Percentiles rank a stretch among this genome's conserved stretches.
These are phyloP conservation scores for Nymphalis io DNA, from an alignment of 1,140 invertebrate species.

Conservation along the genomic window DNA sequence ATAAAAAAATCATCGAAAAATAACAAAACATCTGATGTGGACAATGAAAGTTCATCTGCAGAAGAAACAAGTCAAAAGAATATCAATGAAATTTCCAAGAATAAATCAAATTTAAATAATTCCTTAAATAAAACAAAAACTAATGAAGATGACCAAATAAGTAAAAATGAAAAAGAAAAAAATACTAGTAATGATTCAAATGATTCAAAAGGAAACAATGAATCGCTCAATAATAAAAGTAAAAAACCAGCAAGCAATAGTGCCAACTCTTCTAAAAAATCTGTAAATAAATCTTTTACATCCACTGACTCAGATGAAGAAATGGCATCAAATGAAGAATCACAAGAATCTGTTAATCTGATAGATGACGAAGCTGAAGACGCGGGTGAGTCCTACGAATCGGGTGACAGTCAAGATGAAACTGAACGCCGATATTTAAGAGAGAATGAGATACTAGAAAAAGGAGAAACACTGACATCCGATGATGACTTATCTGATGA, in stretches of 20 bases:
- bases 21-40: conserved; percentile 4
- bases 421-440: conserved; percentile 59
- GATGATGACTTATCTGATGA: conserved; percentile 65
- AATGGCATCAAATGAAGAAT: conserved; percentile 45
- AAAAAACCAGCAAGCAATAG: conserved; percentile 1
- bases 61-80: background rate
- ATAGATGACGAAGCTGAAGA: conserved; percentile 67
- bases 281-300: conserved; percentile 8
- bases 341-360: conserved; percentile 46
- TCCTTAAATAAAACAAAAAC: background rate
- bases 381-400: conserved; percentile 69
- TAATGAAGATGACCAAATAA: background rate
- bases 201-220: conserved; percentile 18
- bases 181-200: background rate
- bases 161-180: background rate
- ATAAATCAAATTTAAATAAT: conserved; percentile 9
- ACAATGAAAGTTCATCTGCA: background rate
- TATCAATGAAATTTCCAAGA: background rate
- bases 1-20: conserved; percentile 11
- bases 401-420: conserved; percentile 70
- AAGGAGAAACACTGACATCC: conserved; percentile 67
- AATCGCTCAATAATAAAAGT: conserved; percentile 1
- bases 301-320: conserved; percentile 17
- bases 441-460: conserved; percentile 66
- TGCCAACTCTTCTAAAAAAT: conserved; percentile 1